Evolutionary conservation across 2,797 vertebrate species (phyloP).

Genomic region (Ibycter americanus): DNA sequence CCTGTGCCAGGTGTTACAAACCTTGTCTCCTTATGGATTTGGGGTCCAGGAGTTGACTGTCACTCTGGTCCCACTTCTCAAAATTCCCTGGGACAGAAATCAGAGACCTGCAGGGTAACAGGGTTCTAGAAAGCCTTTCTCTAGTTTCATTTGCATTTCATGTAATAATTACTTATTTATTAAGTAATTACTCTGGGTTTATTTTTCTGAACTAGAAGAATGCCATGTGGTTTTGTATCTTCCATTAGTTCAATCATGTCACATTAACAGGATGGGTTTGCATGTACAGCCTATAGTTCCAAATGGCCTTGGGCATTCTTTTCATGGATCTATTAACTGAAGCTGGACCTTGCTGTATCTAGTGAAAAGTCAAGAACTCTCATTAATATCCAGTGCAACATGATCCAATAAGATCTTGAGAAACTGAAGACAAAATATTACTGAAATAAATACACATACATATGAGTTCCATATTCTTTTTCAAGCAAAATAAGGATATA

Average conservation of each 20-base stretch:
- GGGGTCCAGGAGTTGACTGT: not conserved
- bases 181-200: not conserved
- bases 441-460: not conserved
- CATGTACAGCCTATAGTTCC: not conserved
- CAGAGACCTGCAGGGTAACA: not conserved
- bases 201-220: slow-evolving; percentile 12
- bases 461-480: not conserved
- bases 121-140: not conserved
- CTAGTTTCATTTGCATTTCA: not conserved
- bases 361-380: not conserved
- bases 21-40: not conserved
- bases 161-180: not conserved
- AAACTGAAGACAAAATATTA: not conserved
- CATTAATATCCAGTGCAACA: not conserved
- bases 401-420: not conserved
- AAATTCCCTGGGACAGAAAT: not conserved
- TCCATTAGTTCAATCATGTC: slow-evolving; percentile 26
- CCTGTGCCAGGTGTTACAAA: not conserved
- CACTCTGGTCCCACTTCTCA: not conserved
- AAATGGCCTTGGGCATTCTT: not conserved
- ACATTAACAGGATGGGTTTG: not conserved
- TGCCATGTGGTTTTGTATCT: not conserved
- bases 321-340: not conserved
- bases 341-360: not conserved
- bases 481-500: not conserved